Evolutionary conservation across 2,888 invertebrate genomes (phyloP).

Genomic region (Thelaira solivaga): DNA sequence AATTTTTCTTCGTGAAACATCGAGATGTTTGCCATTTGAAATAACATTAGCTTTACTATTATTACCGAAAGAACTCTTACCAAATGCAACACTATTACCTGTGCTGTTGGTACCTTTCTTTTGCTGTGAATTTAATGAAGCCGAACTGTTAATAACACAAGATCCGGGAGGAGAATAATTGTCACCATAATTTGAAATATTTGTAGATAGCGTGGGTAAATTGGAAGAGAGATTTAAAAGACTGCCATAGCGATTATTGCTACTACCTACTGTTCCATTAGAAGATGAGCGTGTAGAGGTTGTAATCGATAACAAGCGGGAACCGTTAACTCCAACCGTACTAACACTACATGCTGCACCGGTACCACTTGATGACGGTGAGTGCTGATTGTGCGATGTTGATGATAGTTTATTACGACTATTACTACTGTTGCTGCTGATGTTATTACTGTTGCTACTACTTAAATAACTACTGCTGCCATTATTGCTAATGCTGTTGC

Average conservation of each 20-base stretch:
- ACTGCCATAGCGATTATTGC: constrained; percentile 65
- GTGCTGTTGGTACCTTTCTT: constrained; percentile 35
- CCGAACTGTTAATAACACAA: constrained; percentile 13
- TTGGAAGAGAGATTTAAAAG: constrained; percentile 59
- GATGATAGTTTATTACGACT: constrained; percentile 74
- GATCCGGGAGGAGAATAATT: constrained; percentile 60
- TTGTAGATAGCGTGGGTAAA: constrained; percentile 39
- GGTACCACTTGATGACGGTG: constrained; percentile 70
- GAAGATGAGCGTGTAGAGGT: constrained; percentile 66
- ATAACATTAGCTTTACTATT: constrained; percentile 48
- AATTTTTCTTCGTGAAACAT: constrained; percentile 79
- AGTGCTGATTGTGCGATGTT: constrained; percentile 65
- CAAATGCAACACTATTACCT: constrained; percentile 12
- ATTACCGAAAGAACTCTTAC: constrained; percentile 49
- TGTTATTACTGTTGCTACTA: constrained; percentile 67
- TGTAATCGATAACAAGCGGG: constrained; percentile 42
- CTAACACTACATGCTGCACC: constrained; percentile 46
- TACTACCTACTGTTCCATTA: constrained; percentile 69
- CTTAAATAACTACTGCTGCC: constrained; percentile 72
- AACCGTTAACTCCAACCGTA: constrained; percentile 26
- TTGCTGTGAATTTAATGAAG: constrained; percentile 31
- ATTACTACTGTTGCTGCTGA: constrained; percentile 71
- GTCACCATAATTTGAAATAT: constrained; percentile 60
- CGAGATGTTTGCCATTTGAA: constrained; percentile 68
- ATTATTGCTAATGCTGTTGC: constrained; percentile 60